These are phyloP conservation scores for Poecile atricapillus DNA, from an alignment of 2,113 vertebrate genomes.

Conservation along the genomic window DNA sequence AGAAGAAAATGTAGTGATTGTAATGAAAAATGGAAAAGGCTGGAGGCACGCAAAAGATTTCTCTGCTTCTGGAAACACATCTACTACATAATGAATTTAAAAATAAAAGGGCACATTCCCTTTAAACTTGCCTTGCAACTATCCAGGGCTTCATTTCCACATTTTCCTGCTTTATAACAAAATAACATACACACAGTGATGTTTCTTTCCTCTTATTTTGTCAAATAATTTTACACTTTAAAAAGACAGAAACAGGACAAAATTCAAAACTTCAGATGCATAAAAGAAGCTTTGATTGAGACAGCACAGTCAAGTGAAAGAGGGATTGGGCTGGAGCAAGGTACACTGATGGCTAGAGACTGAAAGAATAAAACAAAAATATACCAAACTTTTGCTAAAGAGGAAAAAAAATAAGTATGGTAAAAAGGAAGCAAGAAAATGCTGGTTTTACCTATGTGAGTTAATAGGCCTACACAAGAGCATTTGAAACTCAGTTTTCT, in stretches of 20 bases:
- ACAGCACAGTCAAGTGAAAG: background rate
- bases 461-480: background rate
- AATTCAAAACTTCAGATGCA: background rate
- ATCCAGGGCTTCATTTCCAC: background rate
- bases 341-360: fast-evolving
- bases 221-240: background rate
- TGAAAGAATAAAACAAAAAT: background rate
- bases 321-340: background rate
- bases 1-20: constrained; percentile 38
- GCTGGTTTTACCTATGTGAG: fast-evolving
- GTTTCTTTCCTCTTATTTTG: background rate
- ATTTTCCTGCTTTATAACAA: background rate
- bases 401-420: fast-evolving
- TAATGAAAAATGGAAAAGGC: constrained; percentile 59
- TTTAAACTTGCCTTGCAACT: background rate
- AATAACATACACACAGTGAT: background rate
- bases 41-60: constrained; percentile 51
- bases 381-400: background rate
- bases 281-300: background rate
- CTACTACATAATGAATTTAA: constrained; percentile 44
- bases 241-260: background rate
- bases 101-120: constrained; percentile 4
- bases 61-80: constrained; percentile 30
- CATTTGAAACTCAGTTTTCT: background rate
- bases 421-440: background rate